Conservation (phyloP, 2,888 invertebrate species). For the Coenonympha glycerion region DNA sequence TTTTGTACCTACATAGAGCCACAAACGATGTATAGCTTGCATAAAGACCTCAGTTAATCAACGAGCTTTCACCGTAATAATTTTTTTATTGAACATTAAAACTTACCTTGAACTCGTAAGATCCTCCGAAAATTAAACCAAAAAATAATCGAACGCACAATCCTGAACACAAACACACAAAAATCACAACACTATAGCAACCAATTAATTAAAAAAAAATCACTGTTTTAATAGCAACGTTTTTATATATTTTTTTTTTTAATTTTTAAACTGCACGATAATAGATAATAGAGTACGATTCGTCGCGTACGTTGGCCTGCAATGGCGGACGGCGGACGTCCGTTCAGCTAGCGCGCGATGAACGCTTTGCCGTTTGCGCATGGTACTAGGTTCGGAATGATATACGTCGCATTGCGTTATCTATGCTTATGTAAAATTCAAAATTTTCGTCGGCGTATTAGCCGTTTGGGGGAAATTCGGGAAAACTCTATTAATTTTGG, state of each 20-base stretch:
- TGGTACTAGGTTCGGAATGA: slow-evolving; percentile 56
- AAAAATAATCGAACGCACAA: neutral
- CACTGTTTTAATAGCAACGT: neutral
- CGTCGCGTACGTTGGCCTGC: slow-evolving; percentile 6
- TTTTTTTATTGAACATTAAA: neutral
- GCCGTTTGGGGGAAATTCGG: neutral
- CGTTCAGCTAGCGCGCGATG: slow-evolving; percentile 26
- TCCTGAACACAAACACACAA: slow-evolving; percentile 6
- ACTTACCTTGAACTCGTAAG: neutral
- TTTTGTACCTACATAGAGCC: too few relatives aligned
- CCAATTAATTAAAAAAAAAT: too few relatives aligned
- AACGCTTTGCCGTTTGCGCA: slow-evolving; percentile 70
- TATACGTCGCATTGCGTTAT: slow-evolving; percentile 73
- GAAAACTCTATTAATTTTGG: neutral
- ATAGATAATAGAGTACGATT: slow-evolving; percentile 5
- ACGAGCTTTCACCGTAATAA: too few relatives aligned
- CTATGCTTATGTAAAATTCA: slow-evolving; percentile 26
- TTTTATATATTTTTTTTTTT: neutral
- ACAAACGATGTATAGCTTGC: too few relatives aligned
- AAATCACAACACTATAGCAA: neutral
- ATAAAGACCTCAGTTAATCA: too few relatives aligned
- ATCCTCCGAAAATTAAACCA: neutral
- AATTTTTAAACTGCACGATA: slow-evolving; percentile 7
- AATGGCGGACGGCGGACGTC: slow-evolving; percentile 11
- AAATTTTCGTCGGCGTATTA: slow-evolving; percentile 14